Evolutionary conservation across 2,113 vertebrate species (phyloP).

Genomic region (Dipodomys ordii): DNA sequence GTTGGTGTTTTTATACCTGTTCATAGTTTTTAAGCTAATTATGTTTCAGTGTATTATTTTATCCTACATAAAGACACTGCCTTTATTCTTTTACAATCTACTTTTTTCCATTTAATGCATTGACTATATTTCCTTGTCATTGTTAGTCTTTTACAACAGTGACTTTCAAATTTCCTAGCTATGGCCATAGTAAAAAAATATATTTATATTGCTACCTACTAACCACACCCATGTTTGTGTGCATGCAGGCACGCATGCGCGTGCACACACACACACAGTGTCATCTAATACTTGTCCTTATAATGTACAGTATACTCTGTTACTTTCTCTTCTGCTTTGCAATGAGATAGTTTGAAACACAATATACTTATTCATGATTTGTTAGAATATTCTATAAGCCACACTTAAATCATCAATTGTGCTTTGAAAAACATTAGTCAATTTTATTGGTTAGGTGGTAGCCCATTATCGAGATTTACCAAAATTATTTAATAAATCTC

Average conservation of each 20-base stretch:
- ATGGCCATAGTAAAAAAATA: constrained; percentile 6
- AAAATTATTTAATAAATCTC: constrained; percentile 43
- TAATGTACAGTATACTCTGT: not conserved
- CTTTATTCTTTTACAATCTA: constrained; percentile 15
- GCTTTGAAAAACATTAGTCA: constrained; percentile 41
- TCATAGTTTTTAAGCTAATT: not conserved
- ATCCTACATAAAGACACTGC: not conserved
- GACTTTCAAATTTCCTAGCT: constrained; percentile 37
- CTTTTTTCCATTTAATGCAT: constrained; percentile 36
- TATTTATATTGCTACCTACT: constrained; percentile 18
- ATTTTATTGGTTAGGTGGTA: not conserved
- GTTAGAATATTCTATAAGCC: not conserved
- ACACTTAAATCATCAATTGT: not conserved
- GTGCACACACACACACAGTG: not conserved
- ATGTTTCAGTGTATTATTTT: constrained; percentile 57
- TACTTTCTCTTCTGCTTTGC: constrained; percentile 17
- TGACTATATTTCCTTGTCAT: constrained; percentile 39
- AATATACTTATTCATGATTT: constrained; percentile 8
- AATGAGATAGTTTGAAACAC: constrained; percentile 1
- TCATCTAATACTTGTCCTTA: not conserved
- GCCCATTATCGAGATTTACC: not conserved
- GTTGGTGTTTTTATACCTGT: constrained; percentile 44
- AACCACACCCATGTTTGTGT: not conserved
- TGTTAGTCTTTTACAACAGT: constrained; percentile 16
- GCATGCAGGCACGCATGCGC: not conserved